Conservation (phyloP, 2,797 vertebrate species). For the Ateles fusciceps region DNA sequence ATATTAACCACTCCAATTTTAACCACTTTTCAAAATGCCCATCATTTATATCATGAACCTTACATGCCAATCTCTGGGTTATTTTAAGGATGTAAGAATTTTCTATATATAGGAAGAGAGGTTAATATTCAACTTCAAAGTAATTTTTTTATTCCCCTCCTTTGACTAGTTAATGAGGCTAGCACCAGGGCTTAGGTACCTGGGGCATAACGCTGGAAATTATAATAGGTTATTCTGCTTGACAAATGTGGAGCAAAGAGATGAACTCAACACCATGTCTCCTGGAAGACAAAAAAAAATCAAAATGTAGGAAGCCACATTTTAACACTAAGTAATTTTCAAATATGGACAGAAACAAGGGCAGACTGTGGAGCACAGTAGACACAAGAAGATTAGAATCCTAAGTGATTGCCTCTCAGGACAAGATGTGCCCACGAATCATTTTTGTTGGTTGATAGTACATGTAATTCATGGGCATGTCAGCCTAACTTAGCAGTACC, state of each 20-base stretch:
- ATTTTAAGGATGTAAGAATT: constrained; percentile 18
- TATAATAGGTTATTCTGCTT: background rate
- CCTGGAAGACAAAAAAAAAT: background rate
- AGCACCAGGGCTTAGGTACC: background rate
- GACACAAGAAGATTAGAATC: background rate
- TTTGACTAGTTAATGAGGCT: background rate
- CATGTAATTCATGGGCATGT: no score
- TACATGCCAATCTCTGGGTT: background rate
- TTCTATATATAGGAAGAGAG: background rate
- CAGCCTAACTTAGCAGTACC: background rate
- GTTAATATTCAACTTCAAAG: constrained; percentile 32
- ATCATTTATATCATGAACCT: constrained; percentile 14
- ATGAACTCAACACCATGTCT: background rate
- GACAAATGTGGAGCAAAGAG: background rate
- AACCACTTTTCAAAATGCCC: background rate
- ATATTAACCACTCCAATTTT: background rate
- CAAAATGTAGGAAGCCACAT: background rate
- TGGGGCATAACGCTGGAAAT: background rate
- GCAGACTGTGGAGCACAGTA: background rate
- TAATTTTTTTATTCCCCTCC: background rate
- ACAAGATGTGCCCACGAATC: background rate
- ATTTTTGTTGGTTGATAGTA: background rate
- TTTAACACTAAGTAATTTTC: background rate
- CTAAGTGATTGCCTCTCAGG: background rate
- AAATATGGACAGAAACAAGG: background rate